These are phyloP conservation scores for Mythimna albipuncta DNA, from an alignment of 2,888 invertebrate species.

Conservation along the genomic window DNA sequence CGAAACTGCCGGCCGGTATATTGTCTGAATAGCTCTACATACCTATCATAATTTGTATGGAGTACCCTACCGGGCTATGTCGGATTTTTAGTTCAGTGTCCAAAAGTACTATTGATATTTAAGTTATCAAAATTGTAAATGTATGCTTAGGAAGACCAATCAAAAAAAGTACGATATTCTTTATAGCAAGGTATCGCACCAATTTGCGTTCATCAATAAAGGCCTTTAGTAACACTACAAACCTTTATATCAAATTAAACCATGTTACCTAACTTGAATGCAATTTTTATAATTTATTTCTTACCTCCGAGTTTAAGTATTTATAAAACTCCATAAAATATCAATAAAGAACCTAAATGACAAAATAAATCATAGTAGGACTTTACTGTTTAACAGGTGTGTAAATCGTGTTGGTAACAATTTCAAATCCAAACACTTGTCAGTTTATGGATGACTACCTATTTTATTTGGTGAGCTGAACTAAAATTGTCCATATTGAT, in stretches of 20 bases:
- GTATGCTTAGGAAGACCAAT: background rate
- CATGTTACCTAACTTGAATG: background rate
- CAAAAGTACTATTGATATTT: background rate
- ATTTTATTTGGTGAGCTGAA: no score
- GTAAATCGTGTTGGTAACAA: no score
- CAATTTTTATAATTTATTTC: background rate
- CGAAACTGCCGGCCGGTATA: conserved; percentile 67
- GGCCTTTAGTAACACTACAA: background rate
- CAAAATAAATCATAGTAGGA: no score
- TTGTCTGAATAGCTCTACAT: conserved; percentile 12
- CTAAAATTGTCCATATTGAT: no score
- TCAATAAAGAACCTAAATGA: no score
- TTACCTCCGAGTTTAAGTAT: no score
- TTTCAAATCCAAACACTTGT: no score
- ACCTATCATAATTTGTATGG: background rate
- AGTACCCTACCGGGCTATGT: conserved; percentile 2
- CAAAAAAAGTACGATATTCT: background rate
- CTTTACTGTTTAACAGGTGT: no score
- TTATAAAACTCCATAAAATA: no score
- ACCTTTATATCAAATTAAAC: no score
- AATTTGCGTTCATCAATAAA: background rate
- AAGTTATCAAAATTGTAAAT: background rate
- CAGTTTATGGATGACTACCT: no score
- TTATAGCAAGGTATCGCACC: no score
- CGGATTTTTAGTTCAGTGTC: background rate